Conservation (phyloP, 2,113 vertebrate species). For the Callocephalon fimbriatum region DNA sequence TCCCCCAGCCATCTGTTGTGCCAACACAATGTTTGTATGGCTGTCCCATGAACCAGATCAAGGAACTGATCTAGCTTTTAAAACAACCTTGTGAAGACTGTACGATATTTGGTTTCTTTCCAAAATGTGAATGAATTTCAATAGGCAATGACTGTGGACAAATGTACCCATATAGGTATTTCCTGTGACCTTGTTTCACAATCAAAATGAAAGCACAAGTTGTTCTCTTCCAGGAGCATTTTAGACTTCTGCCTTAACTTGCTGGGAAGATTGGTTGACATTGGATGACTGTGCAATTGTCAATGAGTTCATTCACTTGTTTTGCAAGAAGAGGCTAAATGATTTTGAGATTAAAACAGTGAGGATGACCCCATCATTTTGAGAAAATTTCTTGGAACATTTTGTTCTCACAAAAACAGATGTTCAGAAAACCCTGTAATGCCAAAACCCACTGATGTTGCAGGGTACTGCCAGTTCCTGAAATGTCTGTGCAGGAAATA, state of each 20-base stretch:
- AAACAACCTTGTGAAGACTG: background rate
- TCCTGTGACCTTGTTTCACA: background rate
- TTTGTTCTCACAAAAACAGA: background rate
- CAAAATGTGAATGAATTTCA: slow-evolving; percentile 24
- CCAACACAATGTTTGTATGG: slow-evolving; percentile 23
- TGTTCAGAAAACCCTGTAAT: background rate
- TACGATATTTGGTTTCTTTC: background rate
- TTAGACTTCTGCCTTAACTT: background rate
- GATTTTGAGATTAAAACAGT: background rate
- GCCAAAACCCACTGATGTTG: background rate
- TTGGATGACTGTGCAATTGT: background rate
- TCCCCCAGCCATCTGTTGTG: slow-evolving; percentile 59
- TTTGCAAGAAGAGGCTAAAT: background rate
- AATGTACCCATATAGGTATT: background rate
- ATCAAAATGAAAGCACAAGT: background rate
- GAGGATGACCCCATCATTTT: background rate
- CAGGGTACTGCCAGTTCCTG: background rate
- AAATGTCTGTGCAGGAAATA: background rate
- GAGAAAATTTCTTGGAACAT: background rate
- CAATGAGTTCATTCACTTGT: background rate
- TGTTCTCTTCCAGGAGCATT: background rate
- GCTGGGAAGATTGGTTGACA: background rate
- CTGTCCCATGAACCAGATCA: background rate
- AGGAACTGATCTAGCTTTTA: background rate
- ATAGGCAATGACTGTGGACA: background rate